Evolutionary conservation across 2,888 invertebrate species (phyloP).

Genomic region (Alcis repandata): DNA sequence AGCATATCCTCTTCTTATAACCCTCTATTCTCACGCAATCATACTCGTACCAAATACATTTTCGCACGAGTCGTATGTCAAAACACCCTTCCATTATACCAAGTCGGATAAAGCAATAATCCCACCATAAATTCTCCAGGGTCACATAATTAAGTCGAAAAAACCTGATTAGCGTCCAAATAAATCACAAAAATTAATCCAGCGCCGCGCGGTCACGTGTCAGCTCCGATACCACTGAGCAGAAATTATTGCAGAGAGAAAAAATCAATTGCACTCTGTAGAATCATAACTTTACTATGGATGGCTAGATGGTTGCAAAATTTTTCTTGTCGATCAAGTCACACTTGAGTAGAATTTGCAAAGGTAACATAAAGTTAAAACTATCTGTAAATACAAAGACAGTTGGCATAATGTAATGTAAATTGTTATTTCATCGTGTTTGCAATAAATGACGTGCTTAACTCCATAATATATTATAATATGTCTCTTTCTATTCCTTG

Average conservation of each 20-base stretch:
- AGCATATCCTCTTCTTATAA: too few species aligned
- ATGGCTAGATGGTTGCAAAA: too few species aligned
- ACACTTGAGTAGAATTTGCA: too few species aligned
- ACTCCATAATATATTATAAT: too few species aligned
- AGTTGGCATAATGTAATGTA: too few species aligned
- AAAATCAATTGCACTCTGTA: background rate
- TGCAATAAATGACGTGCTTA: too few species aligned
- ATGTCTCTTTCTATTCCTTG: too few species aligned
- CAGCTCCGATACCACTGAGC: background rate
- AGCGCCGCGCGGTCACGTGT: constrained; percentile 18
- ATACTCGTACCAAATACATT: background rate
- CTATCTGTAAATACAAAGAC: too few species aligned
- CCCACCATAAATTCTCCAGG: constrained; percentile 40
- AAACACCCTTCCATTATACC: constrained; percentile 2
- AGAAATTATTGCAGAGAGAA: background rate
- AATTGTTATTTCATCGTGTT: too few species aligned
- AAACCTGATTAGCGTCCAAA: constrained; percentile 48
- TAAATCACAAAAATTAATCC: constrained; percentile 49
- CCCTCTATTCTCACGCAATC: background rate
- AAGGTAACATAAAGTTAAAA: too few species aligned
- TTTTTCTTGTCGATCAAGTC: too few species aligned
- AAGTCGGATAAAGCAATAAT: constrained; percentile 29
- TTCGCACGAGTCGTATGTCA: background rate
- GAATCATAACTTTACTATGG: too few species aligned
- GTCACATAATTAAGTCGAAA: constrained; percentile 47